Evolutionary conservation across 2,113 vertebrate genomes (phyloP), one percentile per base, ranked within the genome.

Genomic region (Eulemur rufifrons): DNA sequence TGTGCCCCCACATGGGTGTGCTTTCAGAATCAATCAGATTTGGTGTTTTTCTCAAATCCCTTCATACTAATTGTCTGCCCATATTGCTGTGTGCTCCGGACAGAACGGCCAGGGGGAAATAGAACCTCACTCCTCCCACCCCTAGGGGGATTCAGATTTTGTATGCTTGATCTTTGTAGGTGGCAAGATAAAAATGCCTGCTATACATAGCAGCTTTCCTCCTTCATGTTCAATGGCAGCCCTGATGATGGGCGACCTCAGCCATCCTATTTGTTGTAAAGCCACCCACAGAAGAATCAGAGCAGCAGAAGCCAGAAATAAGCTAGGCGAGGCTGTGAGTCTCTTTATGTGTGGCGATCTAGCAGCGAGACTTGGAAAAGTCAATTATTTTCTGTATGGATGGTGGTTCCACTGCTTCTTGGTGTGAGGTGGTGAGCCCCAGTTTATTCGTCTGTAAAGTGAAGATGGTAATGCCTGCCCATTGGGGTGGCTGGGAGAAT

Each of bases 111-210:
- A 1, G 59, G 59, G 89, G 86, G 63, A 85, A 93, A 90, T 42
- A 73, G 96, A 91, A 47, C 13, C 27, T 13, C 47, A 34, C 3
- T 93, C 45, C n/a, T 94, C 73, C 89, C 94, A 77, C 52, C 92
- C 86, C 76, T 83, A 27, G 77, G 29, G 86, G 63, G 77, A 96
- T 95, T 98, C 25, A 4, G 61, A 63, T 96, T 97, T 92, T 15
- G 7, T 91, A 32, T 74, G 94, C 90, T 98, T 97, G 83, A 96
- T 95, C 96, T 98, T 97, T 66, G 85, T 69, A 98, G 91, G 86
- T 96, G 92, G 95, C 47, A 56, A 97, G 69, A 83, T 97, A 90
- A 97, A 98, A 97, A 86, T 11, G 13, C 61, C 95, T 93, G 37
- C 63, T 97, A 91, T 74, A 61, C 86, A 96, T 3, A 80, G n/a